Base-by-base conservation (phyloP, 1,140 invertebrate species). In the Drosophila ogumai region DNA sequence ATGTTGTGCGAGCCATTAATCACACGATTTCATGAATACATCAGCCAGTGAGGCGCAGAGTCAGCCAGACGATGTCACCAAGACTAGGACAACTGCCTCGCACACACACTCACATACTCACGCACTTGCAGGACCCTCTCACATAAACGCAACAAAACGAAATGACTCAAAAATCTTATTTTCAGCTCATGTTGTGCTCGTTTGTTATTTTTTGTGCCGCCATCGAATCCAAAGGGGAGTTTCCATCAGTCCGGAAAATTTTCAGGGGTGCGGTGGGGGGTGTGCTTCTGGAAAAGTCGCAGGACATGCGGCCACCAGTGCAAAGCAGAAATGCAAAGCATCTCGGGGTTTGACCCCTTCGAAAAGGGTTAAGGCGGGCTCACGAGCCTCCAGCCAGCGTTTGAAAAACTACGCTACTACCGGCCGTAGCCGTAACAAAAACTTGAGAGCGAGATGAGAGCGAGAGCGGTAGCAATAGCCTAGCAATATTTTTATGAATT, bases 11-110 rank as follows among this genome's bases (percentile, higher is more conserved):
- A 91, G 90, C 87, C 90, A 91, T 91, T 91, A 91, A 91, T 91
- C 90, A 91, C 90, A 91, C 90, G 90, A 91, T 91, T 91, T 91
- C 90, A 91, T 91, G 90, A 91, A 91, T 91, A 91, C 90, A 91
- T 91, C 90, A 91, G 82, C 90, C 85, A 90, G 76, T 90, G 85
- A 81, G 82, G 85, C 84, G 74, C 82, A 87, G 82, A 86, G 81
- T 44, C 80, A 74, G 79, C 57, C 79, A 69, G 81, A 82, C 69
- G 75, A 63, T 81, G 79, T 75, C 58, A 75, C 41, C 65, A 79
- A 60, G 56, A 56, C 36, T 61, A 66, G 73, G 59, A 57, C 67
- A 50, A 71, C 55, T 64, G 19, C 41, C 66, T 19, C 43, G 22
- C 56, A 74, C 32, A 47, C 46, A 41, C 54, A 58, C 19, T 25